Evolutionary conservation across 1,140 invertebrate genomes (phyloP).

Genomic region (Rhynchophorus ferrugineus): DNA sequence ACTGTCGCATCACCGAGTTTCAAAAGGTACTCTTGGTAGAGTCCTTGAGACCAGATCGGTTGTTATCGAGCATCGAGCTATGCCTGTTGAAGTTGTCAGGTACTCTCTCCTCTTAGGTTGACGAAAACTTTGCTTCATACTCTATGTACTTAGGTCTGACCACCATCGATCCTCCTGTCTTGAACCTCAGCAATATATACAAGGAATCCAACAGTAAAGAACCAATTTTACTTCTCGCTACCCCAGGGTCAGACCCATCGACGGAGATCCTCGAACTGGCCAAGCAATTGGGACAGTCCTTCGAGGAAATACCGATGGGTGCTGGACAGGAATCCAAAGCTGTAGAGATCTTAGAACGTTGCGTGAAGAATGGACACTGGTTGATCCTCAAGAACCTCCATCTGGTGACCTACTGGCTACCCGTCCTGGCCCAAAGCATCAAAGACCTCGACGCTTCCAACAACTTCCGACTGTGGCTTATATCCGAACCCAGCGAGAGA

Average conservation of each 20-base stretch:
- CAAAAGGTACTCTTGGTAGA: constrained; percentile 78
- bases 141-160: constrained; percentile 46
- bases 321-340: constrained; percentile 53
- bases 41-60: constrained; percentile 71
- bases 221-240: constrained; percentile 70
- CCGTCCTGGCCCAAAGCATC: constrained; percentile 64
- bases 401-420: constrained; percentile 71
- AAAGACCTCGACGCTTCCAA: constrained; percentile 50
- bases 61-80: constrained; percentile 63
- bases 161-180: constrained; percentile 53
- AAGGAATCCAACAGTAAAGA: constrained; percentile 51
- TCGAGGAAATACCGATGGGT: constrained; percentile 39
- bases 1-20: constrained; percentile 60
- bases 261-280: constrained; percentile 65
- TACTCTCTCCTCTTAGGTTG: no score
- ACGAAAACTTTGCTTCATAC: no score
- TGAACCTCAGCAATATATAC: constrained; percentile 53
- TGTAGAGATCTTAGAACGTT: constrained; percentile 44
- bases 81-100: constrained; percentile 63
- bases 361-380: constrained; percentile 48
- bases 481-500: constrained; percentile 58
- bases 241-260: constrained; percentile 75
- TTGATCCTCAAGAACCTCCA: constrained; percentile 84
- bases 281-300: constrained; percentile 24
- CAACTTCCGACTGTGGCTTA: constrained; percentile 61